These are phyloP conservation scores for Mus pahari DNA, from an alignment of 2,113 vertebrate species.

Conservation along the genomic window DNA sequence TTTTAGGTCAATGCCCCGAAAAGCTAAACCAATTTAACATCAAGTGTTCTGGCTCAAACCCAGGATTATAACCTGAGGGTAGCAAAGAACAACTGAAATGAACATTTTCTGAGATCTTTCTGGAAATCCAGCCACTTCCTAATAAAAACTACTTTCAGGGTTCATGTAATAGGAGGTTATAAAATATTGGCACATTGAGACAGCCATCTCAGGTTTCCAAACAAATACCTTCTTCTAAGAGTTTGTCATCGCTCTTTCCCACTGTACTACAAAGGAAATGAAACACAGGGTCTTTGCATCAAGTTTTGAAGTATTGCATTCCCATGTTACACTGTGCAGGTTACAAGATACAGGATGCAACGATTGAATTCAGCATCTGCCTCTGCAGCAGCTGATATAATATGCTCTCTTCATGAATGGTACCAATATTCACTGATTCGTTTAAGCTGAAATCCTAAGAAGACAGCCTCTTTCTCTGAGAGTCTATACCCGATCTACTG, in stretches of 20 bases:
- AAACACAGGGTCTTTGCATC: background rate
- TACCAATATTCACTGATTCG: background rate
- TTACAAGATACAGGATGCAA: background rate
- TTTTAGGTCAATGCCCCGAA: background rate
- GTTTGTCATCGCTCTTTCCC: constrained; percentile 24
- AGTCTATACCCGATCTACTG: background rate
- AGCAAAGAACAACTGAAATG: constrained; percentile 18
- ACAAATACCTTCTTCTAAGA: constrained; percentile 35
- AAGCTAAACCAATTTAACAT: constrained; percentile 28
- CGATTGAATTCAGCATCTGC: background rate
- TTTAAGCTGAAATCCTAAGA: constrained; percentile 4
- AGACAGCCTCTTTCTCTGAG: background rate
- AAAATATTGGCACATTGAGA: constrained; percentile 40
- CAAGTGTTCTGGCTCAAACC: constrained; percentile 33
- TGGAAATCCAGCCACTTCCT: constrained; percentile 38
- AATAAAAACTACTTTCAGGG: constrained; percentile 55
- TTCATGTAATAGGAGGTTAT: constrained; percentile 36
- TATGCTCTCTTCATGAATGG: background rate
- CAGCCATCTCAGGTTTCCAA: constrained; percentile 28
- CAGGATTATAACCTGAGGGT: background rate
- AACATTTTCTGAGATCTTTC: constrained; percentile 33
- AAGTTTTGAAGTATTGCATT: background rate
- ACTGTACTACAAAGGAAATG: constrained; percentile 18
- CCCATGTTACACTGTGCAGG: background rate
- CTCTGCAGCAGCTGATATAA: background rate